phyloP scores from a whole-genome alignment of 1,140 invertebrate species.

The Onthophagus taurus region DNA sequence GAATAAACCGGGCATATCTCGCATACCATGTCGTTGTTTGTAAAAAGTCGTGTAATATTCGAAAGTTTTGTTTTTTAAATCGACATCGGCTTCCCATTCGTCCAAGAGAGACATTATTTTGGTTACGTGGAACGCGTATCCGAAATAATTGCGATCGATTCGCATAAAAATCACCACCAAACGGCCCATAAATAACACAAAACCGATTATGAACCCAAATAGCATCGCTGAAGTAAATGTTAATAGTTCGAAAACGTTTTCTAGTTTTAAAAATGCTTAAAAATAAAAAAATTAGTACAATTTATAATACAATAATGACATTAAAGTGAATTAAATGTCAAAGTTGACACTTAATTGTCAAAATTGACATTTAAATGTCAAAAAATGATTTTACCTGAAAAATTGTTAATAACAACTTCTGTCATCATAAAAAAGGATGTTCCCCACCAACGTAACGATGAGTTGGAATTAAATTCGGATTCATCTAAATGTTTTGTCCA shows the following conservation, averaged over 20 bases:
- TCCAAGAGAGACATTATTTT: background rate
- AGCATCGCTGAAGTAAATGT: conserved; percentile 1
- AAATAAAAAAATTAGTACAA: background rate
- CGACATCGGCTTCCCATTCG: conserved; percentile 6
- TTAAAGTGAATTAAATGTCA: no score
- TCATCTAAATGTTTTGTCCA: conserved; percentile 1
- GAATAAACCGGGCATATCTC: conserved; percentile 10
- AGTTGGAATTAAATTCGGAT: background rate
- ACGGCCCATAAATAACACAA: conserved; percentile 4
- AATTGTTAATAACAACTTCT: background rate
- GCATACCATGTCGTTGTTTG: conserved; percentile 5
- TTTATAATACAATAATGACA: no score
- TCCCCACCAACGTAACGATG: background rate
- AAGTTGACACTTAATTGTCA: no score
- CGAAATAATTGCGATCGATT: conserved; percentile 4
- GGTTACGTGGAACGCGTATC: background rate
- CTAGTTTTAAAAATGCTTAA: background rate
- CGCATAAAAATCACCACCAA: conserved; percentile 2
- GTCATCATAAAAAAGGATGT: conserved; percentile 1
- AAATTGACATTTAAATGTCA: background rate
- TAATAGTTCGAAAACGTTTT: background rate
- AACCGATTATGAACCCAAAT: background rate
- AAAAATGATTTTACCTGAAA: conserved; percentile 2
- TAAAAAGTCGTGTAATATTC: conserved; percentile 8
- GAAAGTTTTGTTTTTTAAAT: conserved; percentile 7